A percentile compares a stretch with the other conserved stretches of the same genome.
Conservation (phyloP, 2,113 vertebrate genomes). For the Eurypyga helias region DNA sequence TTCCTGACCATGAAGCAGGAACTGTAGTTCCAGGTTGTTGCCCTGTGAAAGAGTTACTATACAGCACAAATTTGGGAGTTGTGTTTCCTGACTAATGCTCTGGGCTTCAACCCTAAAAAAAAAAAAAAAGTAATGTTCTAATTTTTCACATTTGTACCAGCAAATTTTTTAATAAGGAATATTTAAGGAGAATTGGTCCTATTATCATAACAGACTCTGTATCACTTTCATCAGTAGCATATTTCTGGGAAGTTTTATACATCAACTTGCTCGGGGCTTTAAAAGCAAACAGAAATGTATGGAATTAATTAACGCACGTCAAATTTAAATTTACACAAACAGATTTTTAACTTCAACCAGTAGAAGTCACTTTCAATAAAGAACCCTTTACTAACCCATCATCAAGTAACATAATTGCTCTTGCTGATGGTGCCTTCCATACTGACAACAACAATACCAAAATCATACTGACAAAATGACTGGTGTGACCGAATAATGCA, state of each 20-base stretch:
- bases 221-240: not conserved
- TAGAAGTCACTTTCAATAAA: not conserved
- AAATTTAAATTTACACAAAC: not conserved
- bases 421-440: not conserved
- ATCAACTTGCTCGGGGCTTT: not conserved
- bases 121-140: not conserved
- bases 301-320: not conserved
- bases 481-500: fast-evolving
- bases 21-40: not conserved
- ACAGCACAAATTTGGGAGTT: not conserved
- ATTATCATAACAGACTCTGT: not conserved
- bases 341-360: not conserved
- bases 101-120: not conserved
- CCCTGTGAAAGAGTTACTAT: not conserved
- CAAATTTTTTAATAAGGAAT: not conserved
- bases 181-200: not conserved
- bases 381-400: not conserved
- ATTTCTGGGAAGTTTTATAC: not conserved
- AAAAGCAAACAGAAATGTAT: not conserved
- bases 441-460: not conserved
- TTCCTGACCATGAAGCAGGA: not conserved
- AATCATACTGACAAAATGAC: not conserved
- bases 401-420: not conserved
- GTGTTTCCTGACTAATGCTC: not conserved
- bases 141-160: not conserved